Percentiles rank a stretch among this genome's conserved stretches.
Evolutionary conservation across 2,113 vertebrate genomes (phyloP).

Genomic region (Ceyx margarethae): DNA sequence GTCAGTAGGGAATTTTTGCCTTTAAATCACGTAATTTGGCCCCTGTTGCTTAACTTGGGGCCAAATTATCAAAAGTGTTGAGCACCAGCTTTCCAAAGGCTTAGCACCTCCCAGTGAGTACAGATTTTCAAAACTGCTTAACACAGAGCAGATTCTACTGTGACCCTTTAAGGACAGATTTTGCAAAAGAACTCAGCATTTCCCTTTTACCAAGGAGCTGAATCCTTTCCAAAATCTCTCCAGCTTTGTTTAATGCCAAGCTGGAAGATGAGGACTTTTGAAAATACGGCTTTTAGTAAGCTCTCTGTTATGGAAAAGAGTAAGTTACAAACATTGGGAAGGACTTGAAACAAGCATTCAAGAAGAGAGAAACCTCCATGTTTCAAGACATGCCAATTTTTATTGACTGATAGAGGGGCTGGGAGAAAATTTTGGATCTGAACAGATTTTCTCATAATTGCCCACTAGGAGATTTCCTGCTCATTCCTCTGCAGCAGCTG

Average conservation of each 20-base stretch:
- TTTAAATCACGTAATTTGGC: conserved; percentile 43
- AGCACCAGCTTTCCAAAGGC: conserved; percentile 18
- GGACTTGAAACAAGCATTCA: background rate
- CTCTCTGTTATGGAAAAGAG: background rate
- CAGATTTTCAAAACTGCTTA: conserved; percentile 23
- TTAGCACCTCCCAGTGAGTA: conserved; percentile 13
- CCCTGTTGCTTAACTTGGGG: conserved; percentile 9
- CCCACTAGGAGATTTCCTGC: conserved; percentile 49
- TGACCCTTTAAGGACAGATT: conserved; percentile 31
- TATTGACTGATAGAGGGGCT: background rate
- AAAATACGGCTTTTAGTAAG: background rate
- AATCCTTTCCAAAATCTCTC: background rate
- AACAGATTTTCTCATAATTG: conserved; percentile 44
- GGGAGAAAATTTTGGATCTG: background rate
- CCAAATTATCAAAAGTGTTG: conserved; percentile 12
- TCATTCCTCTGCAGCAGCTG: conserved; percentile 28
- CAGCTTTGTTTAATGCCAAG: background rate
- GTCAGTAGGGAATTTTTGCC: conserved; percentile 31
- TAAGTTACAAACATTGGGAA: background rate
- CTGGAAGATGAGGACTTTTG: background rate
- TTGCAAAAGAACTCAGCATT: background rate
- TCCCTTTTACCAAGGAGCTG: background rate
- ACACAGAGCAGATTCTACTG: conserved; percentile 25
- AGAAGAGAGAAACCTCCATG: background rate
- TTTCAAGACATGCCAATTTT: conserved; percentile 30